Evolutionary conservation across 2,797 vertebrate species (phyloP).

Genomic region (Cuniculus paca): DNA sequence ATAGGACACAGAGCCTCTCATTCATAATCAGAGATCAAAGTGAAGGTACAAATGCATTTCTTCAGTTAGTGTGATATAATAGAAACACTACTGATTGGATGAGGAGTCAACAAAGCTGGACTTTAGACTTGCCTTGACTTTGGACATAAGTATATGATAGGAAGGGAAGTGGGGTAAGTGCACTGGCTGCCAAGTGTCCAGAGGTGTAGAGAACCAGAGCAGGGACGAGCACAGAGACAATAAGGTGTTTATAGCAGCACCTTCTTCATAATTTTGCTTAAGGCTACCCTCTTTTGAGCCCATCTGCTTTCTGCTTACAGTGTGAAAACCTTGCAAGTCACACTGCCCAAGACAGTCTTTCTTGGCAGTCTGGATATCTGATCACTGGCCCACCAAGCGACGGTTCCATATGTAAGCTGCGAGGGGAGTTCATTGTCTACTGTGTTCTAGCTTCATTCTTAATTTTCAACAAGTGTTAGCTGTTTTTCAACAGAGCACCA

Average conservation of each 20-base stretch:
- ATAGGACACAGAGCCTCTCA: not conserved
- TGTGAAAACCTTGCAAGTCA: not conserved
- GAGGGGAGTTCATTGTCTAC: not conserved
- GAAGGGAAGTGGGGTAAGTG: not conserved
- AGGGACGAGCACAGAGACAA: not conserved
- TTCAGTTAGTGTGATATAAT: not conserved
- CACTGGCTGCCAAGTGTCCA: not conserved
- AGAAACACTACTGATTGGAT: not conserved
- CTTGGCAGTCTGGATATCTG: not conserved
- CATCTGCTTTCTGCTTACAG: not conserved
- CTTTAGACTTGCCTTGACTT: slow-evolving; percentile 49
- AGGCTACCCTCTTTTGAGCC: not conserved
- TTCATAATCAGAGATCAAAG: not conserved
- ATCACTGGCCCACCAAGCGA: not conserved
- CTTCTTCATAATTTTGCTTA: not conserved
- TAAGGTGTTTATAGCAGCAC: not conserved
- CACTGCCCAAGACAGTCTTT: not conserved
- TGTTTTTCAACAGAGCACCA: not conserved
- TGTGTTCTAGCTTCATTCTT: not conserved
- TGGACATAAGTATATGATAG: not conserved
- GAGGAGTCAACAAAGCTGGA: slow-evolving; percentile 25
- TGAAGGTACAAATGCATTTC: slow-evolving; percentile 20
- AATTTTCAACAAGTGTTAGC: not conserved
- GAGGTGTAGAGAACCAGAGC: not conserved
- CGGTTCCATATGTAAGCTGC: not conserved